Conservation (phyloP, 1,140 invertebrate species). For the Drosophila kohkoa region DNA sequence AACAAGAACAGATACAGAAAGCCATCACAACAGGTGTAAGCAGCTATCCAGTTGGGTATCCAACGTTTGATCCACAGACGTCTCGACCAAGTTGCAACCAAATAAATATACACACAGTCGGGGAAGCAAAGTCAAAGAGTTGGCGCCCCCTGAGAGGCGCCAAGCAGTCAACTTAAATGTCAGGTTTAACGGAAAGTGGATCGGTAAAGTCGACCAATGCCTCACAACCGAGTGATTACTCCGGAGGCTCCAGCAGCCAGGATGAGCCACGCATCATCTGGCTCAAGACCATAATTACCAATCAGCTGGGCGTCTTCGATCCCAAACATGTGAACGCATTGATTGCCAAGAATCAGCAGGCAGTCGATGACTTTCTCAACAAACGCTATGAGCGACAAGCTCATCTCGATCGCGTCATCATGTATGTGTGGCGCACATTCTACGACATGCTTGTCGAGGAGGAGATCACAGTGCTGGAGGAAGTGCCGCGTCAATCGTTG, state of each 20-base stretch:
- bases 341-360: slow-evolving; percentile 53
- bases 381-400: slow-evolving; percentile 79
- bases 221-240: background rate
- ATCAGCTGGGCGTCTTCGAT: slow-evolving; percentile 76
- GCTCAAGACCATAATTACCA: slow-evolving; percentile 76
- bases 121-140: background rate
- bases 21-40: slow-evolving; percentile 26
- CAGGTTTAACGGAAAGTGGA: background rate
- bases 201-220: slow-evolving; percentile 3
- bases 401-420: slow-evolving; percentile 85
- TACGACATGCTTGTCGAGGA: slow-evolving; percentile 86
- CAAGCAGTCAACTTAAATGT: slow-evolving; percentile 5
- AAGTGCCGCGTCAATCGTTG: slow-evolving; percentile 76
- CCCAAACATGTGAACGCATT: slow-evolving; percentile 69
- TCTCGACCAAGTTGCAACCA: slow-evolving; percentile 24
- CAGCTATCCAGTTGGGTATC: slow-evolving; percentile 14
- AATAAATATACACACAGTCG: slow-evolving; percentile 22
- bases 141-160: slow-evolving; percentile 1
- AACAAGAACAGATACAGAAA: slow-evolving; percentile 48
- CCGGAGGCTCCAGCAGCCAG: slow-evolving; percentile 18
- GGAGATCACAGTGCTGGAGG: slow-evolving; percentile 86
- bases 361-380: slow-evolving; percentile 80
- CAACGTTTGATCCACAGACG: slow-evolving; percentile 29
- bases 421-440: slow-evolving; percentile 87
- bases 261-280: slow-evolving; percentile 72